Base-by-base conservation (phyloP, 2,797 vertebrate species). In the Brachyrhaphis roseni region DNA sequence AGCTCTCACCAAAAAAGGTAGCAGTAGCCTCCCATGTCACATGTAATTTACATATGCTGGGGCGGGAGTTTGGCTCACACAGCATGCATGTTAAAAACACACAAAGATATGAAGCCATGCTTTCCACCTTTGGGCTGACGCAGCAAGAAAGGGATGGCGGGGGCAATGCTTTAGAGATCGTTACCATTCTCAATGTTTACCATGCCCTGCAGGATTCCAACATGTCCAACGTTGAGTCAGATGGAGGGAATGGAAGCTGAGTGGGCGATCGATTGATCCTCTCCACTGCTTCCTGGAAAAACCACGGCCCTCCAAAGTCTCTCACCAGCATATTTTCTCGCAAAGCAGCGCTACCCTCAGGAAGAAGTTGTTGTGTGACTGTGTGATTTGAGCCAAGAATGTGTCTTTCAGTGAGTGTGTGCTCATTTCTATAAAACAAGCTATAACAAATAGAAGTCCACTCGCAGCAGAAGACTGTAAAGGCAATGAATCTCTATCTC, bases 1-100 rank as follows among this genome's bases (percentile, higher is more conserved):
- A 91, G 90, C 95, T 92, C 95, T 92, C 90, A 78, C 97, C 97
- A 97, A 97, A 98, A 96, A 97, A 96, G 97, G 97, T 92, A 95
- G 94, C 90, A 84, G 92, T 94, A 88, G 95, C 95, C 94, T 96
- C 95, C 95, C 95, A 96, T 96, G 96, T 95, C 97, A 96, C 94
- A 94, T 93, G 92, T 95, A 94, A 97, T 97, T 97, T 96, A 97
- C 95, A 97, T 96, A 95, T 81, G 84, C 92, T 78, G 90, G 94
- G 95, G 94, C 91, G 93, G 92, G 94, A 94, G 94, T 95, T 95
- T 92, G 93, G 92, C 94, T 95, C 88, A 91, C 90, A 85, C 84
- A 84, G 89, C 88, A 86, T 88, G 88, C 53, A 85, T 81, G 39
- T 41, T 64, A 82, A 73, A 82, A 70, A 77, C 77, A 88, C 82